phyloP scores from a whole-genome alignment of 2,113 vertebrate genomes.

The Gymnorhina tibicen region DNA sequence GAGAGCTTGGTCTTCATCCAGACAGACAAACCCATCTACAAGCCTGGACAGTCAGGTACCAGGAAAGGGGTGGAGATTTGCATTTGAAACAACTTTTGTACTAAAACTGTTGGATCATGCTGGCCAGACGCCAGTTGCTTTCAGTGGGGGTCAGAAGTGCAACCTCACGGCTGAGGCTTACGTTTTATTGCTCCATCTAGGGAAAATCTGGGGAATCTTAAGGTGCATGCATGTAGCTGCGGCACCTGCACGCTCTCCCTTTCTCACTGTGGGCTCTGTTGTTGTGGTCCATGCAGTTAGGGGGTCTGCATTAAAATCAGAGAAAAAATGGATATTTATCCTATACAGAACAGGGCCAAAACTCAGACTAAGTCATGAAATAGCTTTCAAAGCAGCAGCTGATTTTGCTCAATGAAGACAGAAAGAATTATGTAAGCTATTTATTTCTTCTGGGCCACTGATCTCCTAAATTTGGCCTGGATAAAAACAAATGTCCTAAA shows the following conservation, averaged over 20 bases:
- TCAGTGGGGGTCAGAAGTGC: background rate
- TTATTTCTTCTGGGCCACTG: conserved; percentile 32
- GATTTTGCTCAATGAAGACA: background rate
- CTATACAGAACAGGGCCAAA: background rate
- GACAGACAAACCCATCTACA: conserved; percentile 78
- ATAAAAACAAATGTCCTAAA: background rate
- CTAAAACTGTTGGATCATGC: background rate
- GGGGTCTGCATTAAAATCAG: background rate
- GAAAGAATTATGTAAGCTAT: conserved; percentile 1
- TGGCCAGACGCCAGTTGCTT: background rate
- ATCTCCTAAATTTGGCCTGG: background rate
- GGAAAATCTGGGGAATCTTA: background rate
- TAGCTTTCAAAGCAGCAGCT: background rate
- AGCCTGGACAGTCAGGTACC: conserved; percentile 69
- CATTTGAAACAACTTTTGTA: background rate
- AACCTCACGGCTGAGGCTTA: background rate
- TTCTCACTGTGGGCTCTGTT: background rate
- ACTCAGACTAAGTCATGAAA: background rate
- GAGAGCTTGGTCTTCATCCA: conserved; percentile 71
- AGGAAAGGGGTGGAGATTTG: background rate
- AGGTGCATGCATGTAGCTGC: background rate
- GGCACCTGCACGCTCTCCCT: background rate
- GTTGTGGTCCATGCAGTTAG: background rate
- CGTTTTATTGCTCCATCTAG: background rate
- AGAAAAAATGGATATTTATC: background rate